Evolutionary conservation across 1,140 invertebrate species (phyloP).

Genomic region (Ladona fulva): DNA sequence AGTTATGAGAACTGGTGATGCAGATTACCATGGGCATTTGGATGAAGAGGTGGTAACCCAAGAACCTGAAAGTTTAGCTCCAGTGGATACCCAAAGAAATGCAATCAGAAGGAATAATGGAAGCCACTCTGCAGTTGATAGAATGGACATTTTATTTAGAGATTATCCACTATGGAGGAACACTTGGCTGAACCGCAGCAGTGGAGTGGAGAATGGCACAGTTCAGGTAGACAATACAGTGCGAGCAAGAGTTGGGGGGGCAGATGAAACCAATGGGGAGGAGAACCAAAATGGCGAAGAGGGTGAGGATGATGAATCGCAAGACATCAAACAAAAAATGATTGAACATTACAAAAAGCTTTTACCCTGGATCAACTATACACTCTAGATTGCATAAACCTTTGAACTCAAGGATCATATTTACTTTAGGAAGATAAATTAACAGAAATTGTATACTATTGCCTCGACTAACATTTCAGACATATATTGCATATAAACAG

Average conservation of each 20-base stretch:
- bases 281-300: slow-evolving; percentile 26
- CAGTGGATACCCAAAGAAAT: not conserved
- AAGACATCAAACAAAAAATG: slow-evolving; percentile 22
- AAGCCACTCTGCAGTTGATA: slow-evolving; percentile 24
- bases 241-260: not conserved
- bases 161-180: not conserved
- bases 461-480: too few species aligned
- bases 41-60: not conserved
- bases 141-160: slow-evolving; percentile 29
- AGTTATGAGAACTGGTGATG: slow-evolving; percentile 26
- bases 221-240: not conserved
- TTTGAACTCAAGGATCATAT: too few species aligned
- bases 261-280: slow-evolving; percentile 12
- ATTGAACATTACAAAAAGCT: slow-evolving; percentile 33
- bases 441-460: too few species aligned
- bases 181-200: slow-evolving; percentile 10
- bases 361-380: slow-evolving; percentile 32
- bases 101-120: slow-evolving; percentile 15
- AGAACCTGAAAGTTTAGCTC: not conserved
- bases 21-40: slow-evolving; percentile 30
- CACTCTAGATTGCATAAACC: not conserved
- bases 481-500: too few species aligned
- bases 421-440: too few species aligned
- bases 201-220: slow-evolving; percentile 24
- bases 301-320: slow-evolving; percentile 14